Percentiles rank a stretch among this genome's conserved stretches.
Evolutionary conservation across 1,140 invertebrate species (phyloP).

Genomic region (Bombus sibiricus): DNA sequence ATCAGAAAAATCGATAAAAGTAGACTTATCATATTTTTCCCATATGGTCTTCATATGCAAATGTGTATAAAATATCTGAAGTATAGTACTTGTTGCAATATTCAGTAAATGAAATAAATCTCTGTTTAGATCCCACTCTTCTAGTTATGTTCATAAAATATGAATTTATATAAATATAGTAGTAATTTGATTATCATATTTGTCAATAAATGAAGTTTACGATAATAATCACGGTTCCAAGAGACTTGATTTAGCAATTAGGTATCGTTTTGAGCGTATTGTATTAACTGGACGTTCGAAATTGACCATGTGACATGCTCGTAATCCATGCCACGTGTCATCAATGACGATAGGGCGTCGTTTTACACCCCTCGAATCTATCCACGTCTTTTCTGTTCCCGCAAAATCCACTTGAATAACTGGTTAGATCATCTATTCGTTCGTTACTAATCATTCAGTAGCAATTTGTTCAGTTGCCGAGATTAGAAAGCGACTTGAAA

Average conservation of each 20-base stretch:
- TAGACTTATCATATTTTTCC: neutral
- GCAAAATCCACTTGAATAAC: conserved; percentile 67
- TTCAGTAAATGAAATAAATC: no score
- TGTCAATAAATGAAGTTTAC: neutral
- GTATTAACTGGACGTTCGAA: conserved; percentile 72
- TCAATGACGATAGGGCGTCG: conserved; percentile 36
- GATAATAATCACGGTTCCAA: neutral
- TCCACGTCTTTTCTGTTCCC: conserved; percentile 47
- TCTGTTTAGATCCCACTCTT: no score
- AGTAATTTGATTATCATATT: neutral
- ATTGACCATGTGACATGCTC: conserved; percentile 77
- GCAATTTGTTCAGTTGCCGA: conserved; percentile 73
- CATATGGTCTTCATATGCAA: neutral
- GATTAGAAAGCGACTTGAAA: conserved; percentile 78
- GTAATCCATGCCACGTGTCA: conserved; percentile 80
- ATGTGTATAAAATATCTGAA: neutral
- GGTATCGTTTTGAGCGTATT: conserved; percentile 38
- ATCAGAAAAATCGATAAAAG: neutral
- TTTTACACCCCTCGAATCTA: conserved; percentile 34
- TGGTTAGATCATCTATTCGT: conserved; percentile 47
- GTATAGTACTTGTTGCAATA: neutral
- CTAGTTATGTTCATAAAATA: no score
- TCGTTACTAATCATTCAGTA: conserved; percentile 74
- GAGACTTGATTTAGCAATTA: conserved; percentile 50
- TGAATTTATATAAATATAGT: no score